Evolutionary conservation across 2,113 vertebrate species (phyloP).

Genomic region (Climacteris rufus): DNA sequence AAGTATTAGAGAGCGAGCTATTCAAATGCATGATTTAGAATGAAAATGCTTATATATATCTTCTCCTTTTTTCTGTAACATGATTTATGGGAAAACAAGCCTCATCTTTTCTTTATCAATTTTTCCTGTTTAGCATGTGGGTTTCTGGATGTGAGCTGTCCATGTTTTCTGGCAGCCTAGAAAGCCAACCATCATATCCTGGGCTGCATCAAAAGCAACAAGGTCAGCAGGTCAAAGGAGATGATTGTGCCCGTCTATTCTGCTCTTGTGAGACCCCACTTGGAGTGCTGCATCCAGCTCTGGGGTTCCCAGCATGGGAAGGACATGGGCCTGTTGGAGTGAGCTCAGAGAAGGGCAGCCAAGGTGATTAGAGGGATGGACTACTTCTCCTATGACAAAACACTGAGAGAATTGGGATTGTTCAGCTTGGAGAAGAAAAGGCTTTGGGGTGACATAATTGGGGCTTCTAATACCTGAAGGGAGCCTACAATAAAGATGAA

Average conservation of each 20-base stretch:
- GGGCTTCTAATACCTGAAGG: background rate
- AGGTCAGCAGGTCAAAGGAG: background rate
- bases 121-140: background rate
- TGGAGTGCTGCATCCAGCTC: background rate
- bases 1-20: background rate
- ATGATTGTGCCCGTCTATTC: background rate
- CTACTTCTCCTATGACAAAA: background rate
- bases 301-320: background rate
- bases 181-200: background rate
- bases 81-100: background rate
- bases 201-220: background rate
- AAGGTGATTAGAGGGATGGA: fast-evolving
- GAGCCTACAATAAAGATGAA: background rate
- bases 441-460: background rate
- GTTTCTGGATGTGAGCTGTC: background rate
- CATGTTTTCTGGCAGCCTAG: background rate
- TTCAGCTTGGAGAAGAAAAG: background rate
- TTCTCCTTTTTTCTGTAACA: background rate
- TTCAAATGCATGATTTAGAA: background rate
- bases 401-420: background rate
- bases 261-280: too few relatives aligned
- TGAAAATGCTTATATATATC: background rate
- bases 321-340: background rate
- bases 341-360: background rate
- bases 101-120: background rate